A percentile compares a stretch with the other conserved stretches of the same genome.
Conservation (phyloP, 37 sponge, comb jelly and placozoan genomes). For the Chondrilla cf. caribensis region DNA sequence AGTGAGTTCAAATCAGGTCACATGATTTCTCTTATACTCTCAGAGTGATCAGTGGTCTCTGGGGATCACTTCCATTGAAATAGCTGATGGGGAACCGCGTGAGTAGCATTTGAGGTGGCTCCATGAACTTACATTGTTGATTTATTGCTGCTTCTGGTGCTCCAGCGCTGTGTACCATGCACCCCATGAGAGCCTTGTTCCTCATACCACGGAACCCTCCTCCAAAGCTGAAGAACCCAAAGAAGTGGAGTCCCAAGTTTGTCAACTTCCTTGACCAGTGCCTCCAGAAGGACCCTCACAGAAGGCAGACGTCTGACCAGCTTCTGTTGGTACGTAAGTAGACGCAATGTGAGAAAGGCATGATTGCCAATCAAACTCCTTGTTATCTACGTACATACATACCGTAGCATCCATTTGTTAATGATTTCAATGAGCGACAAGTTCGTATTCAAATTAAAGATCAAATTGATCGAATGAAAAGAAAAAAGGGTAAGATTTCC, state of each 20-base stretch:
- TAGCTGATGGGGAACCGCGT: slow-evolving; percentile 96
- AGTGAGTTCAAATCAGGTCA: neutral
- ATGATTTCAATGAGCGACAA: slow-evolving; percentile 64
- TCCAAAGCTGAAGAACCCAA: slow-evolving; percentile 83
- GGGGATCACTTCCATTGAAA: slow-evolving; percentile 94
- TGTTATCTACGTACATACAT: neutral
- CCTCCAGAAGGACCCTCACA: slow-evolving; percentile 78
- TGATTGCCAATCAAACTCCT: neutral
- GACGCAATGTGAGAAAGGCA: neutral
- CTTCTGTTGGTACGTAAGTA: slow-evolving; percentile 65
- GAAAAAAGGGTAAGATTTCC: slow-evolving; percentile 50
- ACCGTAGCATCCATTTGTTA: slow-evolving; percentile 62
- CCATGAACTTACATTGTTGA: neutral
- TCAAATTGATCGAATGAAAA: slow-evolving; percentile 84
- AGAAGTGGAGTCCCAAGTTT: slow-evolving; percentile 84
- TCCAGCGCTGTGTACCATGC: slow-evolving; percentile 93
- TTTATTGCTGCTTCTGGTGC: neutral
- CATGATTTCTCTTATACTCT: neutral
- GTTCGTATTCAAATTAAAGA: slow-evolving; percentile 77
- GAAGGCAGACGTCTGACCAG: slow-evolving; percentile 86
- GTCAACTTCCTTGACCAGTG: slow-evolving; percentile 81
- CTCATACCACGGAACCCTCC: slow-evolving; percentile 93
- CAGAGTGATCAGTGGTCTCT: slow-evolving; percentile 98
- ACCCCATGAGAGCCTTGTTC: slow-evolving; percentile 98
- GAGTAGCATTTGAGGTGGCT: neutral